Evolutionary conservation across 2,113 vertebrate genomes (phyloP), one percentile per base, ranked within the genome.

Genomic region (Lophura nycthemera): DNA sequence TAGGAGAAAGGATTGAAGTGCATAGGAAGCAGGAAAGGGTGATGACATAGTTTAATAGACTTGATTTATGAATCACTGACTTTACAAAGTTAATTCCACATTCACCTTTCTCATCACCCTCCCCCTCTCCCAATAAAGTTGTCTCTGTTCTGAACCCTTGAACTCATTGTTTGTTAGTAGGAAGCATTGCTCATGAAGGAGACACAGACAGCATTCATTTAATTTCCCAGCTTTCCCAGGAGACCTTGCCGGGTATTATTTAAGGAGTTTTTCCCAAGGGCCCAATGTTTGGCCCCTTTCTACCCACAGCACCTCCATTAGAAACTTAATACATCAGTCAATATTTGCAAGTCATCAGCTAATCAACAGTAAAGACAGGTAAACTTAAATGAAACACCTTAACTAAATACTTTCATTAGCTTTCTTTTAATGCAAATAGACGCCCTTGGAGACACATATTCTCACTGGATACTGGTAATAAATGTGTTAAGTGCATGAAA

Each of bases 131-230:
- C 70, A 88, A 14, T 86, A 87, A 92, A 90, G 59, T 79, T 78
- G 52, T 72, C 72, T 91, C 83, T 90, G 30, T 88, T 94, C 43
- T 92, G 94, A 96, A 78, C 34, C 73, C 90, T 75, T 93, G 92
- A 93, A 88, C 43, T 76, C 92, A 93, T 96, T 96, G 95, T 96
- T 96, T 95, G 88, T 72, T 92, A 70, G 70, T 75, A 54, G 57
- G 61, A 96, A 96, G 92, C 94, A 94, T 95, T 96, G 81, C 90
- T 96, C 93, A 96, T 86, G 80, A 93, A 88, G 61, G 83, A 95
- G 73, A 90, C 69, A 76, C 70, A 91, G 83, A 93, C 86, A 92
- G 90, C 77, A 74, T 56, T 93, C 52, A 75, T 84, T 90, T 96
- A 93, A 88, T 90, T 93, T 94, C 92, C 54, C 77, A 86, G 83